Conservation (phyloP, 2,888 invertebrate species). For the Celastrina argiolus region DNA sequence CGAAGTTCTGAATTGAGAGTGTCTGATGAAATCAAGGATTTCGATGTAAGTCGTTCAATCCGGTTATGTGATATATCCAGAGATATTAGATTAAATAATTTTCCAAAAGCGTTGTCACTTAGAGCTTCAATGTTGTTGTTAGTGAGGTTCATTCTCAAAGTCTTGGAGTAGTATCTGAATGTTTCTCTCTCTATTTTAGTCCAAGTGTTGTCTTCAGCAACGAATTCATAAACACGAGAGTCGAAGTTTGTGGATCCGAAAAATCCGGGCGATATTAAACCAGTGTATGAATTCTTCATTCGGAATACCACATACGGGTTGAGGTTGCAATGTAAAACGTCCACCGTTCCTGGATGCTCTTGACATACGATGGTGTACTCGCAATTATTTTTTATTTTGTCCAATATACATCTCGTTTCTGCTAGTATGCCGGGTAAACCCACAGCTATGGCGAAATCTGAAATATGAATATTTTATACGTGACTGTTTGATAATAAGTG, state of each 20-base stretch:
- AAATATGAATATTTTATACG: slow-evolving; percentile 20
- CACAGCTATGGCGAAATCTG: slow-evolving; percentile 34
- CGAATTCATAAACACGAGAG: slow-evolving; percentile 49
- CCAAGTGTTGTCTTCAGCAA: slow-evolving; percentile 47
- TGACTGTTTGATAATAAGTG: too few species aligned
- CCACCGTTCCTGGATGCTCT: slow-evolving; percentile 40
- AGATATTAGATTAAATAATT: slow-evolving; percentile 38
- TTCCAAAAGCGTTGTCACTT: slow-evolving; percentile 46
- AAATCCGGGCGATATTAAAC: slow-evolving; percentile 43
- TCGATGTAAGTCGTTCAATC: slow-evolving; percentile 42
- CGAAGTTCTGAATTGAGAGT: slow-evolving; percentile 35
- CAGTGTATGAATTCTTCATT: slow-evolving; percentile 40
- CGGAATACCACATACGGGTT: slow-evolving; percentile 48
- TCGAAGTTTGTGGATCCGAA: slow-evolving; percentile 65
- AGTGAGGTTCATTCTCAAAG: slow-evolving; percentile 44
- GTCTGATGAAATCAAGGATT: slow-evolving; percentile 43
- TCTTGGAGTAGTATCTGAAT: slow-evolving; percentile 52
- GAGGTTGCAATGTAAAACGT: slow-evolving; percentile 42
- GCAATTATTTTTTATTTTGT: slow-evolving; percentile 38
- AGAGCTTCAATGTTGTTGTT: slow-evolving; percentile 46
- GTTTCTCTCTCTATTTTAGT: slow-evolving; percentile 39
- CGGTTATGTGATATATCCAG: slow-evolving; percentile 55
- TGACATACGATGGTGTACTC: slow-evolving; percentile 48
- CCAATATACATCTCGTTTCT: slow-evolving; percentile 39
- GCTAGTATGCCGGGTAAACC: slow-evolving; percentile 32